Evolutionary conservation across 2,888 invertebrate species (phyloP).

Genomic region (Campopleginae sp.): DNA sequence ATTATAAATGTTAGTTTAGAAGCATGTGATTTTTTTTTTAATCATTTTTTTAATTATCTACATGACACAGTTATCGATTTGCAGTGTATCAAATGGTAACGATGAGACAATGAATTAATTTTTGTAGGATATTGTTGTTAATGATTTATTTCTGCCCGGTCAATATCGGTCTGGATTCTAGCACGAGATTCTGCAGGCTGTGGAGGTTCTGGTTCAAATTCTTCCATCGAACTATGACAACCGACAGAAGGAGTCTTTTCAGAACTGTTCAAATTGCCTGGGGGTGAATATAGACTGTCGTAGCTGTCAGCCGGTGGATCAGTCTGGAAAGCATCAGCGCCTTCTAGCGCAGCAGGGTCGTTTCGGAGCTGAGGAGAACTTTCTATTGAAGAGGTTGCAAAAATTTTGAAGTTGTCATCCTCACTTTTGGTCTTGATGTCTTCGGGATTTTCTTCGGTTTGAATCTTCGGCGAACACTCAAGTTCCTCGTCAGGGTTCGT

Average conservation of each 20-base stretch:
- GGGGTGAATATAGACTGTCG: conserved; percentile 56
- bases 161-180: neutral
- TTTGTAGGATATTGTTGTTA: conserved; percentile 15
- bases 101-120: conserved; percentile 39
- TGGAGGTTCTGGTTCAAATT: conserved; percentile 62
- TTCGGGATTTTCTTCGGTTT: neutral
- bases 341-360: neutral
- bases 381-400: conserved; percentile 1
- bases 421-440: conserved; percentile 7
- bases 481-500: neutral
- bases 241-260: conserved; percentile 53
- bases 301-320: conserved; percentile 51
- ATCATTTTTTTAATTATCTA: neutral
- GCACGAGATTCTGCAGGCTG: neutral
- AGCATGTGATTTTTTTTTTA: neutral
- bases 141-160: neutral
- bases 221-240: conserved; percentile 68
- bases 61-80: conserved; percentile 4
- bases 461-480: neutral
- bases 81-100: conserved; percentile 12
- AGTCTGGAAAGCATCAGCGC: neutral
- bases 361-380: neutral
- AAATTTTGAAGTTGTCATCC: neutral
- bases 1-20: neutral
- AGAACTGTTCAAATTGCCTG: conserved; percentile 36